Base-by-base conservation (phyloP, 2,797 vertebrate genomes). In the Acipenser ruthenus region DNA sequence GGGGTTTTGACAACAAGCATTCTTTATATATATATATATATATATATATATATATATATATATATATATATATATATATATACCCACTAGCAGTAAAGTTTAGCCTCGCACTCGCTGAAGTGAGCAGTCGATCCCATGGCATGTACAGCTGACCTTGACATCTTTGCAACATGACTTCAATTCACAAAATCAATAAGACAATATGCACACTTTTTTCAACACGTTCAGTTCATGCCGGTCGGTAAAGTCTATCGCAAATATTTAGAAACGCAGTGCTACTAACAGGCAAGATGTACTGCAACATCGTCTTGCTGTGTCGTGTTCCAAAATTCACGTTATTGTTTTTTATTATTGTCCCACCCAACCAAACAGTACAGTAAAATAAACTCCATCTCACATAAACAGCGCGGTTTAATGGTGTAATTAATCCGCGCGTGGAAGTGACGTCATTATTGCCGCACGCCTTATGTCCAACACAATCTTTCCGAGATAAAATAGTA, bases 401-500 rank as follows among this genome's bases (percentile, higher is more conserved):
- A 50, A 12, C 11, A 7, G 66, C 66, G 62, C 70, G 37, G 37
- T 18, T 18, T 18, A 37, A 37, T 37, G 66, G 65, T 58, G 59
- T 60, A 23, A 48, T 55, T n/a, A 23, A 13, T 7, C 1, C 1
- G 7, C 15, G 6, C 6, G 13, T 55, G 59, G 18, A 60, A 13
- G 7, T 15, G 62, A 48, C 7, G 47, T 13, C 18, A 47, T 10
- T 8, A 50, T 13, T 56, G n/a, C 10, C 23, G 49, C 10, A 67
- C 58, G 18, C 50, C 13, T 51, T 70, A 49, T 53, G 51, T 11
- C 49, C 52, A 10, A 15, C 15, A 65, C 65, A 64, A 53, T 70
- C 59, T 56, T 48, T 68, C 63, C 66, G 63, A 65, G 62, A 62
- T 60, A 60, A 60, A 60, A 60, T 60, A 12, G 13, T 12, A 18